A percentile compares a stretch with the other conserved stretches of the same genome.
phyloP scores from a whole-genome alignment of 2,888 invertebrate genomes.

The Frankliniella fusca region DNA sequence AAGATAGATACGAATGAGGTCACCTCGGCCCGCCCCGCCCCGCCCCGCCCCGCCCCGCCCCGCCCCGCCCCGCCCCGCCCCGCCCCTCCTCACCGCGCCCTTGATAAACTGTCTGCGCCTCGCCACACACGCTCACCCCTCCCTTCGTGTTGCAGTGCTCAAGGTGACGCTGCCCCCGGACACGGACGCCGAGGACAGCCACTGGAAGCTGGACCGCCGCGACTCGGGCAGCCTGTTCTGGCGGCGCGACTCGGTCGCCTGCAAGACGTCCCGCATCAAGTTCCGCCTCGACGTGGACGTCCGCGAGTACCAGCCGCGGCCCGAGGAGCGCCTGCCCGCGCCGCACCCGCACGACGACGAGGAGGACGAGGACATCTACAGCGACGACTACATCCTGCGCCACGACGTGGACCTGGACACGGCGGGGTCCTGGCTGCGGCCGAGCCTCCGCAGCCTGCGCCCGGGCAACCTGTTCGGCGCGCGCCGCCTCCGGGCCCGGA shows the following conservation, averaged over 20 bases:
- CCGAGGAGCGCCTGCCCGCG: constrained; percentile 34
- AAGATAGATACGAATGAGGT: neutral
- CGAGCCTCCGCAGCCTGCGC: neutral
- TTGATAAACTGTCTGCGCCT: neutral
- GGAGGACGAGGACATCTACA: constrained; percentile 18
- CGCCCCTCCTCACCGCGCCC: neutral
- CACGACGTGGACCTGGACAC: neutral
- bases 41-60: neutral
- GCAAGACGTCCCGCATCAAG: constrained; percentile 46
- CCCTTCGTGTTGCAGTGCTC: neutral
- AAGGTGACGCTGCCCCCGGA: constrained; percentile 10
- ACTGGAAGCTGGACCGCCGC: constrained; percentile 49
- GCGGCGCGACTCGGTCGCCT: constrained; percentile 44
- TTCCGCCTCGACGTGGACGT: constrained; percentile 51
- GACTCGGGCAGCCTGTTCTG: constrained; percentile 50
- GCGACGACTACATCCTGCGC: constrained; percentile 18
- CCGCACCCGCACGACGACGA: neutral
- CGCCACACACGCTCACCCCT: constrained; percentile 27
- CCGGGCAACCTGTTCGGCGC: neutral
- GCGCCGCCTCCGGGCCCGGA: neutral
- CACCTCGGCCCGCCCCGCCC: neutral
- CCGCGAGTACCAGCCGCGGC: constrained; percentile 43
- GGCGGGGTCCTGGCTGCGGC: neutral
- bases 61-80: neutral
- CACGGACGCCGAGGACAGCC: constrained; percentile 3